Base-by-base conservation (phyloP, 2,113 vertebrate species). In the Eleginops maclovinus region DNA sequence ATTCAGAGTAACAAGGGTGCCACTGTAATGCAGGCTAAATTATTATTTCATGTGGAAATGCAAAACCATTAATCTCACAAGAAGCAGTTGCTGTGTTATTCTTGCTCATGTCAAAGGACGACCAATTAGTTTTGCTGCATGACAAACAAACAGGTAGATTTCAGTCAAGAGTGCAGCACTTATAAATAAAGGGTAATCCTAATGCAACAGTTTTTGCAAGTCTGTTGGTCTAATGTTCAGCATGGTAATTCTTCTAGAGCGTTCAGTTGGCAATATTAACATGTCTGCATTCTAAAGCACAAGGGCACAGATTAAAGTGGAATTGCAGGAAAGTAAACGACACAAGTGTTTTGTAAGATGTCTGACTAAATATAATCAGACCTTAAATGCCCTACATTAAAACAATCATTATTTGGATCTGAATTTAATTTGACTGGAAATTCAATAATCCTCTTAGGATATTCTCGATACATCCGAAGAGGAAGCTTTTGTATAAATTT, bases 1-100 rank as follows among this genome's bases (percentile, higher is more conserved):
- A 54, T 2, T 71, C 77, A 79, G 61, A 67, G 66, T 62, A 71
- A 55, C 61, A 83, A 68, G 28, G 64, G 63, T 56, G 55, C 55
- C 2, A 8, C 36, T 59, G 44, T 16, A 62, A 50, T 19, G 43
- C 0, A 0, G 70, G 62, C 24, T 55, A 17, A 53, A 66, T 22
- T 2, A 66, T 41, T 69, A 2, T 44, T 22, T 21, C 41, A 50
- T 13, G n/a, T 12, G 49, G 9, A 36, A 73, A 65, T 49, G 47
- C 3, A 4, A 59, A 67, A 71, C 75, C 43, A 80, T 67, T 75
- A 59, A 43, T 62, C 49, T 54, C 22, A 19, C 51, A 63, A 58
- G 46, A 66, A 62, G 19, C 13, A 36, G 58, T 49, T 14, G 22
- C 11, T 36, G 54, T 46, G n/a, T 43, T 65, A 28, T 40, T 68